phyloP scores from a whole-genome alignment of 2,888 invertebrate genomes.

The Troides aeacus region DNA sequence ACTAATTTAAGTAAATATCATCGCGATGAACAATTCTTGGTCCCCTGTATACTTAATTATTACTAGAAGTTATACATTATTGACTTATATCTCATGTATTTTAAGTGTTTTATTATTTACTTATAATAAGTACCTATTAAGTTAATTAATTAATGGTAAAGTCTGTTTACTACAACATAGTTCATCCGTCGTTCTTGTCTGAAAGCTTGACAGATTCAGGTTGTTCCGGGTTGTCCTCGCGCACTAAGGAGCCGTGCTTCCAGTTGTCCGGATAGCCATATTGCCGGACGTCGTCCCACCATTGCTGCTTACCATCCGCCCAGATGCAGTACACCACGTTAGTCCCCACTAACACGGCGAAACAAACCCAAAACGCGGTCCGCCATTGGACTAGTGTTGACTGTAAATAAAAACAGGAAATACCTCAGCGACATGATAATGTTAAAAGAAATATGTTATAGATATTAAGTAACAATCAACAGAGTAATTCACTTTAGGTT shows the following conservation, averaged over 20 bases:
- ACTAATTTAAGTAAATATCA: neutral
- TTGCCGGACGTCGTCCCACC: constrained; percentile 84
- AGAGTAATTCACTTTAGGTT: too few relatives aligned
- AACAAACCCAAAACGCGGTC: constrained; percentile 86
- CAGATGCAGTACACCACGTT: constrained; percentile 83
- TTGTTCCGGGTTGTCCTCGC: constrained; percentile 47
- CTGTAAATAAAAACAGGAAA: constrained; percentile 38
- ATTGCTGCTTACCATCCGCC: constrained; percentile 85
- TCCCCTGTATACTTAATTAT: neutral
- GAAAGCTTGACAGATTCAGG: constrained; percentile 54
- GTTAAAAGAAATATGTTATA: too few relatives aligned
- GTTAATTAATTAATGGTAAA: neutral
- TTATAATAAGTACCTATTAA: neutral
- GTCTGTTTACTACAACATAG: neutral
- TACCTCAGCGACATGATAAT: too few relatives aligned
- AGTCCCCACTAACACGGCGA: constrained; percentile 81
- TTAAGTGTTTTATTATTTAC: neutral
- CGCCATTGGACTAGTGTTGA: constrained; percentile 75
- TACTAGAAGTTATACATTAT: neutral
- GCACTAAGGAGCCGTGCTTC: constrained; percentile 61
- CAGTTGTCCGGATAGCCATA: constrained; percentile 67
- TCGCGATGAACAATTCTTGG: neutral
- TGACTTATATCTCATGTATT: neutral
- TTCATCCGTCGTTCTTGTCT: constrained; percentile 45
- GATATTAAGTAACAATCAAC: too few relatives aligned